A percentile compares a stretch with the other conserved stretches of the same genome.
phyloP scores from a whole-genome alignment of 2,113 vertebrate species.

The Himantopus leucocephalus region DNA sequence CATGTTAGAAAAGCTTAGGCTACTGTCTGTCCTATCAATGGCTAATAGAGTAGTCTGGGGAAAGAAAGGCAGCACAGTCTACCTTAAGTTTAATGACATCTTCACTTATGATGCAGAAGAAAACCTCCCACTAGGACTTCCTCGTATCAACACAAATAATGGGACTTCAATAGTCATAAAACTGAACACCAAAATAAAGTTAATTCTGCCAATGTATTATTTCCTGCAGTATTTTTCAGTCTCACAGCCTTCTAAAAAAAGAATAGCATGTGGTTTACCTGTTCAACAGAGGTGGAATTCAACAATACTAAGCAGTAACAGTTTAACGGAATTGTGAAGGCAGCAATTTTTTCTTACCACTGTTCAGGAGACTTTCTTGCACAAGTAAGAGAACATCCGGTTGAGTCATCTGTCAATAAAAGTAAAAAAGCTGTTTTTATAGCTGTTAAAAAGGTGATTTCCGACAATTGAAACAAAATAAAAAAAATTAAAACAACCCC shows the following conservation, averaged over 20 bases:
- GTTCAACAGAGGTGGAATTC: not conserved
- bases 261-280: not conserved
- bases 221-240: not conserved
- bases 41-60: not conserved
- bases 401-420: constrained; percentile 87
- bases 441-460: not conserved
- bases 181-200: not conserved
- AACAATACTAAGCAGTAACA: not conserved
- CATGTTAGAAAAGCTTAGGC: not conserved
- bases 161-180: not conserved
- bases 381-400: constrained; percentile 92
- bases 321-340: not conserved
- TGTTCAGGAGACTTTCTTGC: constrained; percentile 86
- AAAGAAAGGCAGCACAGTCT: not conserved
- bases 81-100: not conserved
- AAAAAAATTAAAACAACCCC: not conserved
- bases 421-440: not conserved
- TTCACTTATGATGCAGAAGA: not conserved
- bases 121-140: not conserved
- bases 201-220: not conserved
- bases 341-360: constrained; percentile 81
- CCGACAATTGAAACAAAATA: not conserved
- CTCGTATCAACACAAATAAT: not conserved
- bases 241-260: not conserved
- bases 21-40: not conserved